phyloP scores from a whole-genome alignment of 2,797 vertebrate genomes.

The Pseudopleuronectes americanus region DNA sequence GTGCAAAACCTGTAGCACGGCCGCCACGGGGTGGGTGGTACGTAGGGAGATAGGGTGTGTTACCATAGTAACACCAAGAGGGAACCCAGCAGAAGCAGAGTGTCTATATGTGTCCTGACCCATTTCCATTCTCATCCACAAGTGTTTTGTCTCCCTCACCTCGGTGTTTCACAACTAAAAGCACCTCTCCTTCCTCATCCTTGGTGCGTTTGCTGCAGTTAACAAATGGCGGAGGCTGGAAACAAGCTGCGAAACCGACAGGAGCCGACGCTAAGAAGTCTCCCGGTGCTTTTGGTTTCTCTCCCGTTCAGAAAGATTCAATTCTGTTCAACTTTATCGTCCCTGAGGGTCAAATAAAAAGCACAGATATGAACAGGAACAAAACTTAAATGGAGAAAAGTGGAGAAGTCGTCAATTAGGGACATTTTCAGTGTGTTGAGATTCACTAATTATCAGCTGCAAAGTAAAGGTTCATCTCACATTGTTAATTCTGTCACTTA shows the following conservation, averaged over 20 bases:
- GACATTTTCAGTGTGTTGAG: conserved; percentile 5
- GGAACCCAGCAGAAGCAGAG: conserved; percentile 78
- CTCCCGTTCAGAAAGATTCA: conserved; percentile 28
- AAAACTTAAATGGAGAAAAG: conserved; percentile 33
- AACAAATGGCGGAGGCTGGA: conserved; percentile 46
- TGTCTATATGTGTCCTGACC: conserved; percentile 84
- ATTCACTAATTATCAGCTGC: conserved; percentile 28
- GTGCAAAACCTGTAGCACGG: conserved; percentile 78
- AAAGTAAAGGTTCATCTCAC: conserved; percentile 18
- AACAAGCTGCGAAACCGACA: conserved; percentile 30
- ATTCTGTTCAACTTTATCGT: conserved; percentile 43
- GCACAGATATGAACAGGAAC: neutral
- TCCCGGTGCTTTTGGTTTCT: conserved; percentile 51
- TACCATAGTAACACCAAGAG: conserved; percentile 86
- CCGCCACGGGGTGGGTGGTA: no score
- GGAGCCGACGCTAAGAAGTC: conserved; percentile 25
- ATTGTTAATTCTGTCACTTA: conserved; percentile 10
- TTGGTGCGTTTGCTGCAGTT: conserved; percentile 55
- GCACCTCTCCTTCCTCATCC: conserved; percentile 59
- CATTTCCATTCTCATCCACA: conserved; percentile 81
- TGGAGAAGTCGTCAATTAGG: conserved; percentile 17
- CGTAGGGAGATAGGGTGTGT: conserved; percentile 76
- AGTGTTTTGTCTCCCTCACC: conserved; percentile 77
- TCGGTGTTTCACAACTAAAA: conserved; percentile 73
- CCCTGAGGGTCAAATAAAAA: conserved; percentile 30